A percentile compares a stretch with the other conserved stretches of the same genome.
These are phyloP conservation scores for Fundulus diaphanus DNA, from an alignment of 2,797 vertebrate species.

Conservation along the genomic window DNA sequence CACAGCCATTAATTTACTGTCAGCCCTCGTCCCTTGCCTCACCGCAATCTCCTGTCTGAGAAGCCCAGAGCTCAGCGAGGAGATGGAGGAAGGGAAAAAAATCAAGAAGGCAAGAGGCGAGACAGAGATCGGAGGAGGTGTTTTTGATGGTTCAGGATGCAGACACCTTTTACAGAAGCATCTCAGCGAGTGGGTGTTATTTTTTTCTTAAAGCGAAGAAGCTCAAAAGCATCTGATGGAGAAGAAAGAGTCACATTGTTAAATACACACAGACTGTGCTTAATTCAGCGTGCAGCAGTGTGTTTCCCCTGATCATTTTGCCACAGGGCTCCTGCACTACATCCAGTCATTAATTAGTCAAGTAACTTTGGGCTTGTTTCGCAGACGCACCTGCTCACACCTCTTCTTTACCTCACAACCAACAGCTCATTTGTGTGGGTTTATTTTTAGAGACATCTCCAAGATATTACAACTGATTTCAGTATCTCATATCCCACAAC, in stretches of 20 bases:
- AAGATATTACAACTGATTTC: conserved; percentile 47
- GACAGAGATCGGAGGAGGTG: conserved; percentile 32
- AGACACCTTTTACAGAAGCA: conserved; percentile 27
- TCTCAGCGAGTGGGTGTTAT: conserved; percentile 48
- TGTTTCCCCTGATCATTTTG: conserved; percentile 52
- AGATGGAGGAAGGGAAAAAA: conserved; percentile 64
- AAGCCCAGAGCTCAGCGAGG: conserved; percentile 70
- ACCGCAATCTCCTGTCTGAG: conserved; percentile 75
- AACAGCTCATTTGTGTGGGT: conserved; percentile 48
- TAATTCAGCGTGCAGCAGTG: conserved; percentile 46
- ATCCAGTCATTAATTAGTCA: conserved; percentile 61
- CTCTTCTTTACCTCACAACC: conserved; percentile 31
- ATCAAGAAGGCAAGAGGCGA: conserved; percentile 31
- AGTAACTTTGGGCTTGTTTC: conserved; percentile 53
- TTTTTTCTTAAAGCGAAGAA: conserved; percentile 33
- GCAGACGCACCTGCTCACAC: conserved; percentile 46
- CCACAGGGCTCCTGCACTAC: conserved; percentile 34
- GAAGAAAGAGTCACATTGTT: conserved; percentile 21
- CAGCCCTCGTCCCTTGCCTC: conserved; percentile 73
- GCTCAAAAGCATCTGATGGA: conserved; percentile 35
- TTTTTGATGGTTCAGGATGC: conserved; percentile 57
- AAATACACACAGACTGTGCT: conserved; percentile 23
- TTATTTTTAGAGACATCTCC: conserved; percentile 66
- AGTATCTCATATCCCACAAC: conserved; percentile 52
- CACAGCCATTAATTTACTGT: conserved; percentile 84